Evolutionary conservation across 2,113 vertebrate genomes (phyloP).

Genomic region (Cephalopterus ornatus): DNA sequence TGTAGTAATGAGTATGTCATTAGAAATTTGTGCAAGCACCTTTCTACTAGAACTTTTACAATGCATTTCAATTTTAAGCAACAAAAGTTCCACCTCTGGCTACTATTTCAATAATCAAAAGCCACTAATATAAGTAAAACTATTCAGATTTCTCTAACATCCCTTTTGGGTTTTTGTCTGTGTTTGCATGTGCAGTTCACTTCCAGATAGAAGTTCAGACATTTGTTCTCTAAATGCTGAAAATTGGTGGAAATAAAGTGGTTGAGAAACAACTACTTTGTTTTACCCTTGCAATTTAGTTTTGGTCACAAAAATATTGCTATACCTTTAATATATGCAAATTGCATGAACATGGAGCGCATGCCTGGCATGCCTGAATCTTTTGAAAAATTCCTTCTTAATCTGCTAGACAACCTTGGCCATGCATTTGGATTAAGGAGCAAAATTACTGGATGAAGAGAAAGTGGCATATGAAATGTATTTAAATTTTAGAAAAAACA

Average conservation of each 20-base stretch:
- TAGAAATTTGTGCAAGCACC: background rate
- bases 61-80: background rate
- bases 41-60: background rate
- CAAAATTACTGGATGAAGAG: background rate
- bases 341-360: background rate
- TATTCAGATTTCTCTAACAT: background rate
- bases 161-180: background rate
- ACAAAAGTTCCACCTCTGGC: background rate
- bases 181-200: background rate
- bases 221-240: background rate
- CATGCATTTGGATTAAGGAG: background rate
- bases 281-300: background rate
- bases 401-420: background rate
- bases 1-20: background rate
- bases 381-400: background rate
- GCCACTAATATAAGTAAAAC: background rate
- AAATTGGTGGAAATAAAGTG: background rate
- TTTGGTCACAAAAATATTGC: background rate
- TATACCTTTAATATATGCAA: background rate
- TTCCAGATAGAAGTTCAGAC: background rate
- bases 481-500: conserved; percentile 15
- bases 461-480: background rate
- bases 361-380: background rate
- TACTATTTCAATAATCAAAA: background rate
- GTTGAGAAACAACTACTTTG: background rate